Evolutionary conservation across 2,888 invertebrate species (phyloP), one percentile per base, ranked within the genome.

Genomic region (Eupeodes luniger): DNA sequence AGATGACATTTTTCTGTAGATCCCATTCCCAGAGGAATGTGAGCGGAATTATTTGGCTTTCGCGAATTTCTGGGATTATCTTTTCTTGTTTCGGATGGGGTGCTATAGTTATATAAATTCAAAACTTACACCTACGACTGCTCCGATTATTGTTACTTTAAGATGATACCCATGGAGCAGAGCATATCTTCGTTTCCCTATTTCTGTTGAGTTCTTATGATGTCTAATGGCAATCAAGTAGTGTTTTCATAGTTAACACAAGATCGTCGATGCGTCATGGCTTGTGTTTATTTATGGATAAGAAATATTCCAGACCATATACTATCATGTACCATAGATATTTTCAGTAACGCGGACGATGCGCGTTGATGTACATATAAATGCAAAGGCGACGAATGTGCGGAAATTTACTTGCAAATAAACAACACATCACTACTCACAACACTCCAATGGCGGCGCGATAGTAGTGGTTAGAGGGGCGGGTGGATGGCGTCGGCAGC

Each of bases 241-340:
- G 76, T 72, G 34, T 64, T 81, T 64, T 81, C 36, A 85, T 64
- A 81, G 81, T 81, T 81, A 79, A 69, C 64, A 64, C 62, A n/a
- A 72, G 40, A 40, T 40, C 6, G 40, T 40, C 59, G n/a, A 85
- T 70, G 64, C 77, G 81, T 81, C 85, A 81, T 44, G 85, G 85
- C 66, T 55, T 55, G 55, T 74, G 78, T 78, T 85, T 85, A 85
- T 85, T 85, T 85, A 85, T 85, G 85, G 77, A 67, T 16, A 62
- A 49, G 40, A 59, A 49, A 79, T 61, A 55, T 51, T 55, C 44
- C 55, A 74, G 61, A 69, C 59, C 34, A 36, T 40, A 40, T 40
- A 40, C 9, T 14, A 27, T 27, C 27, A 27, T 27, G 27, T 27
- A 27, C 27, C 19, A 19, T 19, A 64, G 16, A 47, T 55, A 69